These are phyloP conservation scores for Xestobium rufovillosum DNA, from an alignment of 2,888 invertebrate species.

Conservation along the genomic window DNA sequence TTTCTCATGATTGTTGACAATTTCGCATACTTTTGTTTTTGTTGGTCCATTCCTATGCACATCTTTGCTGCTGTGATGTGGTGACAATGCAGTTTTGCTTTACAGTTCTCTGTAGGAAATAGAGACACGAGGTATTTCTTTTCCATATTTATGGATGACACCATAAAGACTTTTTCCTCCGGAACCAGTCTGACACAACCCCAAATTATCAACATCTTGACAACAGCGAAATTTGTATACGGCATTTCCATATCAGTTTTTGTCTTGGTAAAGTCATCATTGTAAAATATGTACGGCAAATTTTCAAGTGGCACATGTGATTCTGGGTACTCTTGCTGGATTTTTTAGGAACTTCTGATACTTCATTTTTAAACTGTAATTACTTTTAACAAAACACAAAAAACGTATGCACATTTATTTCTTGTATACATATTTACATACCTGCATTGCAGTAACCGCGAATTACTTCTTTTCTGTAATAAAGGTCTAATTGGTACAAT, in stretches of 20 bases:
- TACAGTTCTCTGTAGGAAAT: constrained; percentile 9
- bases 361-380: constrained; percentile 7
- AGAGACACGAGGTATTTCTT: constrained; percentile 8
- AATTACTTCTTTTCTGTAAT: constrained; percentile 8
- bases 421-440: constrained; percentile 3
- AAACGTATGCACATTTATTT: no score
- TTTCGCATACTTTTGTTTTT: constrained; percentile 9
- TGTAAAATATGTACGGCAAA: constrained; percentile 9
- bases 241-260: constrained; percentile 7
- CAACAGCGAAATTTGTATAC: constrained; percentile 9
- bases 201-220: constrained; percentile 6
- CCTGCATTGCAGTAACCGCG: constrained; percentile 4
- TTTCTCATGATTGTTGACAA: constrained; percentile 9
- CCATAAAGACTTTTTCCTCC: no score
- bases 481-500: constrained; percentile 10
- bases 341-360: constrained; percentile 1
- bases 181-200: constrained; percentile 7
- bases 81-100: constrained; percentile 8
- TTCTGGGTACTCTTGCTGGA: constrained; percentile 4
- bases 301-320: constrained; percentile 5
- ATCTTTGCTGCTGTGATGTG: constrained; percentile 11
- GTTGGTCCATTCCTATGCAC: constrained; percentile 5
- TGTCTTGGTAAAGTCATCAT: constrained; percentile 9
- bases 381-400: no score
- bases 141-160: no score